These are phyloP conservation scores for Amblyjoppa fuscipennis DNA, from an alignment of 2,888 invertebrate genomes.

Conservation along the genomic window DNA sequence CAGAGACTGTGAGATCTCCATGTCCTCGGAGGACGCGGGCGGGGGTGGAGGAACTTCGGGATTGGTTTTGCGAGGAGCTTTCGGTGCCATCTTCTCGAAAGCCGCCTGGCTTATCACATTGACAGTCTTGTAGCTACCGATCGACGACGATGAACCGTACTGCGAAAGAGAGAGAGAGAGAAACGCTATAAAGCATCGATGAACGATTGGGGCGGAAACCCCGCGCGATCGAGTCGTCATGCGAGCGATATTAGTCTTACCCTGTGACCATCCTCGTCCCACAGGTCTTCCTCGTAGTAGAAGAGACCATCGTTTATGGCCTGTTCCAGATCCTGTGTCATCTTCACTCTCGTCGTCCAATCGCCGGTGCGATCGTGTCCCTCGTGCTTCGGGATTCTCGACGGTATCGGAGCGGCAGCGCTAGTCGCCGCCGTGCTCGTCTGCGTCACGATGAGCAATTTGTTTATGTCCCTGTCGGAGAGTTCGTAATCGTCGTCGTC, in stretches of 20 bases:
- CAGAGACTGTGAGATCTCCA: constrained; percentile 77
- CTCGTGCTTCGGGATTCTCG: constrained; percentile 92
- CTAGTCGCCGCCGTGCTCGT: constrained; percentile 84
- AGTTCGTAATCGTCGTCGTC: constrained; percentile 94
- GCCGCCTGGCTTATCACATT: constrained; percentile 95
- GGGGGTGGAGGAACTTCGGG: constrained; percentile 94
- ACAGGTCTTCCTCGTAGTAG: constrained; percentile 98
- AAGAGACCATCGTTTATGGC: constrained; percentile 98
- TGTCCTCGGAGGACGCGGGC: constrained; percentile 86
- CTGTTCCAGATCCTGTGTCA: constrained; percentile 97
- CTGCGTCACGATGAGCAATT: constrained; percentile 98
- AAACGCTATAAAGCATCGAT: constrained; percentile 11
- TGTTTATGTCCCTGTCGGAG: constrained; percentile 96
- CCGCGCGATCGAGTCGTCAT: neutral
- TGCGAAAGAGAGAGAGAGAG: constrained; percentile 71
- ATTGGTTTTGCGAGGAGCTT: constrained; percentile 89
- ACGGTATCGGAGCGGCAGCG: constrained; percentile 82
- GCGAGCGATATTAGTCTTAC: constrained; percentile 78
- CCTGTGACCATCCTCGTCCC: constrained; percentile 89
- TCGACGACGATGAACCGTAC: constrained; percentile 85
- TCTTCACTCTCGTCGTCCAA: constrained; percentile 95
- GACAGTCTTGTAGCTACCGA: constrained; percentile 92
- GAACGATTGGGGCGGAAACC: too few relatives aligned
- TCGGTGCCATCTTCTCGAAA: constrained; percentile 92
- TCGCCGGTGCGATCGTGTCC: constrained; percentile 97